Evolutionary conservation across 2,113 vertebrate species (phyloP), one percentile per base, ranked within the genome.

Genomic region (Meriones unguiculatus): DNA sequence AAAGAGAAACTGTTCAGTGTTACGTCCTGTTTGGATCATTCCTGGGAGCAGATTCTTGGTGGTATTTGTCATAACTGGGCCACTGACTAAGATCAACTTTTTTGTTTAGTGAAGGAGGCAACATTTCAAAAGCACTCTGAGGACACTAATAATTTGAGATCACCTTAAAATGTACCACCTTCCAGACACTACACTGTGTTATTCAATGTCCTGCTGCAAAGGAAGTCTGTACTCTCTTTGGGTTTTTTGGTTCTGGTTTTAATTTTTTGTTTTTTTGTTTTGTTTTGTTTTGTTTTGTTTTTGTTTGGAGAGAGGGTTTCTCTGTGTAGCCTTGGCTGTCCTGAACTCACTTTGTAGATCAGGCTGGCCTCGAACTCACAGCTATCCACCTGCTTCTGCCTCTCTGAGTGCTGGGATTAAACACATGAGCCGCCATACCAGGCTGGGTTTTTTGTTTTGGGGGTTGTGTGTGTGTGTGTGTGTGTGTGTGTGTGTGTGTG

Each of bases 21-120:
- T 1, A 87, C 90, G 97, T 76, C 52, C 13, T 17, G 80, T 93
- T 89, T 89, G 98, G 98, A 98, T 69, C 94, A 24, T 94, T 98
- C 98, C 92, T 97, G 95, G 96, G 96, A 96, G 91, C 62, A 59
- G 90, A 67, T 82, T 76, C 86, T 86, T 87, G 73, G 92, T 96
- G 94, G 95, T 77, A 76, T 97, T 97, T 97, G 75, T 95, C 95
- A 82, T 77, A 89, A 93, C 20, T 22, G 87, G 78, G 90, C 52
- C 75, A 95, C 38, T 89, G 76, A 54, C 92, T 96, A 90, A 94
- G 76, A 95, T 30, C 67, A 96, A 87, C 0, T 86, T 96, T 46
- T 94, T 59, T 14, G 32, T 87, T 94, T 59, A 78, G 75, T 92
- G 93, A 94, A 96, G 64, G 25, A 93, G 38, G 95, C 20, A 91